phyloP scores from a whole-genome alignment of 2,113 vertebrate genomes.

The Collichthys lucidus region DNA sequence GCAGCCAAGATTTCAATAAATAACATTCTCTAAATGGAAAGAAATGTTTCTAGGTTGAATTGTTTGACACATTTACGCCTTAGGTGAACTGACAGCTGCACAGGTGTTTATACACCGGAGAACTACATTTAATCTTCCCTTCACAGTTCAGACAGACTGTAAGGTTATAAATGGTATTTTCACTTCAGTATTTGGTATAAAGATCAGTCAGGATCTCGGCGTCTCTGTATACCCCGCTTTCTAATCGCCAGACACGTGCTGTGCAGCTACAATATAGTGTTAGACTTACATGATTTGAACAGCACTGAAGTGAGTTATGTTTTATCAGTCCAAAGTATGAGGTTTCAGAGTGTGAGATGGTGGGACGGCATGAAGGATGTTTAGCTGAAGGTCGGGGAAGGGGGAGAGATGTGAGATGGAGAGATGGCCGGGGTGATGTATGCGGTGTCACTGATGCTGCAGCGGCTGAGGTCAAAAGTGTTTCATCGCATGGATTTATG shows the following conservation, averaged over 20 bases:
- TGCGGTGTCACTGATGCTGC: conserved; percentile 25
- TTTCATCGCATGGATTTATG: conserved; percentile 41
- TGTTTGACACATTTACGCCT: neutral
- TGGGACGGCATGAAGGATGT: conserved; percentile 31
- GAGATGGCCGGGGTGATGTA: conserved; percentile 41
- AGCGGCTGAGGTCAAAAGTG: conserved; percentile 51
- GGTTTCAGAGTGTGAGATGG: conserved; percentile 10
- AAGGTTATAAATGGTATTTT: neutral
- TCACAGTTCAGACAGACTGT: neutral
- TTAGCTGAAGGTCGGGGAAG: conserved; percentile 51
- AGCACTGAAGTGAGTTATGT: neutral
- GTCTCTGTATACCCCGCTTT: neutral
- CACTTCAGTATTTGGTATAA: neutral
- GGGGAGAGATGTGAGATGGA: conserved; percentile 9
- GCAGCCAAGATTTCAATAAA: neutral
- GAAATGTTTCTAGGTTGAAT: neutral
- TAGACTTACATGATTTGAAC: neutral
- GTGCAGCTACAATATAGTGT: neutral
- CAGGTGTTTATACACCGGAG: neutral
- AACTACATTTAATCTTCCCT: neutral
- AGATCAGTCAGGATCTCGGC: neutral
- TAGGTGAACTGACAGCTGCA: neutral
- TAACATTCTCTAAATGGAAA: neutral
- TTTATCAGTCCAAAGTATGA: neutral
- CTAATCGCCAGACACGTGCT: neutral